A percentile compares a stretch with the other conserved stretches of the same genome.
Conservation (phyloP, 2,113 vertebrate species). For the Neolamprologus toae region DNA sequence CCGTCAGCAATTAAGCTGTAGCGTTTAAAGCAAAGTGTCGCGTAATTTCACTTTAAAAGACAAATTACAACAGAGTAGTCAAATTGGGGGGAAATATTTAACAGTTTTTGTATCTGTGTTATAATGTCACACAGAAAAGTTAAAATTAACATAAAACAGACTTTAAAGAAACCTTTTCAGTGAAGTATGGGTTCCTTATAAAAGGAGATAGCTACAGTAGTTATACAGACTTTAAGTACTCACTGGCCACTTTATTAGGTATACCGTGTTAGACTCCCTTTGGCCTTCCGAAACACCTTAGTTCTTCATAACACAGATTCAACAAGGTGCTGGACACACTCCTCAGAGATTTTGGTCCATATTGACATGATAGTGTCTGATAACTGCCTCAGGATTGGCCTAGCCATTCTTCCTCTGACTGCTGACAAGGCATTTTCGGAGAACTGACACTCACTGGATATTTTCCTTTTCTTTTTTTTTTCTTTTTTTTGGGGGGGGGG, state of each 20-base stretch:
- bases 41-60: neutral
- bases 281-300: neutral
- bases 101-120: neutral
- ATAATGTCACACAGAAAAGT: neutral
- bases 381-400: neutral
- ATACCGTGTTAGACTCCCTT: neutral
- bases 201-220: neutral
- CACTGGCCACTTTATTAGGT: neutral
- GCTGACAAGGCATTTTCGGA: neutral
- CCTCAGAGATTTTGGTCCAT: neutral
- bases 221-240: neutral
- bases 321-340: neutral
- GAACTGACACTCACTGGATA: neutral
- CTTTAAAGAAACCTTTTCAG: neutral
- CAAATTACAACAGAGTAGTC: neutral
- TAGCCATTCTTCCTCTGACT: neutral
- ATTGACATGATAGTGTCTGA: neutral
- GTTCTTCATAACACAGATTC: neutral
- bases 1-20: neutral
- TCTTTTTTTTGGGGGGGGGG: rapidly evolving
- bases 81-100: neutral
- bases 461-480: neutral
- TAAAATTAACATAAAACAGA: neutral
- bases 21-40: rapidly evolving
- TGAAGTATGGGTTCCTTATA: neutral